phyloP scores from a whole-genome alignment of 1,140 invertebrate genomes.

The Drosophila neocordata region DNA sequence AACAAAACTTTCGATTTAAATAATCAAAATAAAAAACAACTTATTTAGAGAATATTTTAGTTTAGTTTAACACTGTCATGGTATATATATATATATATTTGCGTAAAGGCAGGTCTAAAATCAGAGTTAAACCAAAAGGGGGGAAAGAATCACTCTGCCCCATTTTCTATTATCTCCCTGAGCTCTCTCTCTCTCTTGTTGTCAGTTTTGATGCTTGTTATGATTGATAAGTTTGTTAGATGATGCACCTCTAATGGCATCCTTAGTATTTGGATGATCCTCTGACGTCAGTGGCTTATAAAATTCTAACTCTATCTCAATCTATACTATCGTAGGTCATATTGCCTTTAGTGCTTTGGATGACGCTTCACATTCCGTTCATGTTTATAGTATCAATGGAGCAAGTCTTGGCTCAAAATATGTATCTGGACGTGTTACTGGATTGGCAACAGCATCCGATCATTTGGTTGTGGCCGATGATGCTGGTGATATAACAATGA shows the following conservation, averaged over 20 bases:
- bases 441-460: constrained; percentile 83
- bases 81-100: too few relatives aligned
- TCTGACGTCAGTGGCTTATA: constrained; percentile 26
- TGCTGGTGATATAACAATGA: constrained; percentile 86
- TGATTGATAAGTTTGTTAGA: not conserved
- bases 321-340: constrained; percentile 60
- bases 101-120: too few relatives aligned
- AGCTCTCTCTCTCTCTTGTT: not conserved
- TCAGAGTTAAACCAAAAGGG: not conserved
- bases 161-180: constrained; percentile 44
- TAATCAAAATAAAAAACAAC: too few relatives aligned
- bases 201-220: not conserved
- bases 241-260: not conserved
- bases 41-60: too few relatives aligned
- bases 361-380: constrained; percentile 84
- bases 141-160: constrained; percentile 52
- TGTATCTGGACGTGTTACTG: constrained; percentile 84
- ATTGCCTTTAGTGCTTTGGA: constrained; percentile 81
- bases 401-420: constrained; percentile 84
- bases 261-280: not conserved
- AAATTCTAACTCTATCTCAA: constrained; percentile 3
- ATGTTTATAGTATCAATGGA: constrained; percentile 86
- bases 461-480: constrained; percentile 84
- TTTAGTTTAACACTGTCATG: too few relatives aligned
- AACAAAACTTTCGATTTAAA: too few relatives aligned